Conservation (phyloP, 2,888 invertebrate genomes). For the Chalcis sispes region DNA sequence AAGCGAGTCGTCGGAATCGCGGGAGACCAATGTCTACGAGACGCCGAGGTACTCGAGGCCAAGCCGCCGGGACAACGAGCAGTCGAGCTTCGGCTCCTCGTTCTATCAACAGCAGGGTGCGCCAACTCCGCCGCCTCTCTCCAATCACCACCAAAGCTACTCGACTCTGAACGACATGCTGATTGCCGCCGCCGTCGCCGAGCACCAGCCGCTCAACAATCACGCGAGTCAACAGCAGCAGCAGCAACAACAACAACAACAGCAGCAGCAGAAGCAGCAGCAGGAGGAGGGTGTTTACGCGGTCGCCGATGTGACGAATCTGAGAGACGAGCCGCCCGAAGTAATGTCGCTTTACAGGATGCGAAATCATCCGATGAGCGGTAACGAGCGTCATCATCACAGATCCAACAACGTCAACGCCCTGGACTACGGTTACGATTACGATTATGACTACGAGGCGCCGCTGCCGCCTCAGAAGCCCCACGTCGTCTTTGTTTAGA, state of each 20-base stretch:
- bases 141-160: constrained; percentile 8
- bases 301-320: constrained; percentile 71
- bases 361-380: constrained; percentile 52
- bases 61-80: constrained; percentile 56
- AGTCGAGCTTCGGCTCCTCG: constrained; percentile 45
- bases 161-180: constrained; percentile 42
- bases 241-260: constrained; percentile 23
- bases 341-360: constrained; percentile 70
- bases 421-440: constrained; percentile 70
- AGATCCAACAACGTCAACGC: no score
- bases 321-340: constrained; percentile 68
- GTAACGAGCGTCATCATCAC: constrained; percentile 52
- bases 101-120: constrained; percentile 50
- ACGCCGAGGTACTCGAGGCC: constrained; percentile 67
- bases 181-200: constrained; percentile 52
- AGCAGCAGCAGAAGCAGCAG: constrained; percentile 49
- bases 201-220: constrained; percentile 22
- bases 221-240: constrained; percentile 19
- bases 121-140: constrained; percentile 14
- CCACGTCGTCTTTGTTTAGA: constrained; percentile 73
- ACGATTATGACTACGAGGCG: constrained; percentile 70
- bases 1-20: constrained; percentile 60
- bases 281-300: constrained; percentile 70
- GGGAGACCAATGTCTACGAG: constrained; percentile 70
- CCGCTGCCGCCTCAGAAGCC: constrained; percentile 69